Evolutionary conservation across 2,888 invertebrate genomes (phyloP), one percentile per base, ranked within the genome.

Genomic region (Pocota personata): DNA sequence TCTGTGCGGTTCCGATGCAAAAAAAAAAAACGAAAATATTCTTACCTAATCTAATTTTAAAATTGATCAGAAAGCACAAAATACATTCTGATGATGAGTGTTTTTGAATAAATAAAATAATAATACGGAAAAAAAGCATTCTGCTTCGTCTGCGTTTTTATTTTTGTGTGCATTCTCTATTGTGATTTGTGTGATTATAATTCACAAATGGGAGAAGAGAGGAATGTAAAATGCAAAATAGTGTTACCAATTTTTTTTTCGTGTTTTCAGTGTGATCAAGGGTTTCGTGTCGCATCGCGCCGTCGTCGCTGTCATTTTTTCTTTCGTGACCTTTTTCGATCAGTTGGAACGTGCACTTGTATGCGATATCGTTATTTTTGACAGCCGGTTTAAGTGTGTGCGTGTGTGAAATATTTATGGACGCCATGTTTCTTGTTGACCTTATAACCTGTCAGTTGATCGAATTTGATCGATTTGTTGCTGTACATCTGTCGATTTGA

Each of bases 11-110:
- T 75, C 64, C 57, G 75, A 80, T 80, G 84, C 80, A 84, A 46
- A 60, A 66, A 77, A 30, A 58, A 60, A 52, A 69, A 16, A 55
- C 60, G 50, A 43, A 48, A 43, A 62, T 30, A 64, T 64, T 84
- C 84, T 75, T 84, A 84, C 86, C 82, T 86, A 86, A 86, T 80
- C 86, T 86, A 86, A 86, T 72, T 82, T 86, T 86, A 86, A 84
- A 86, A 86, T 86, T 77, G 71, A 86, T 86, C 86, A 86, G 76
- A 82, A 76, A 66, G 46, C 73, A 82, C 86, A 60, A 55, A 76
- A 76, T 55, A 84, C 50, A 75, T 67, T 76, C 16, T 62, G 73
- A 58, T 73, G 82, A 83, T 67, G 86, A 80, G 76, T 71, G 76
- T 50, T 64, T 76, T 71, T 67, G 48, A 71, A 69, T 32, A 79